Percentiles rank a stretch among this genome's conserved stretches.
phyloP scores from a whole-genome alignment of 2,888 invertebrate species.

The Apantesis nais region DNA sequence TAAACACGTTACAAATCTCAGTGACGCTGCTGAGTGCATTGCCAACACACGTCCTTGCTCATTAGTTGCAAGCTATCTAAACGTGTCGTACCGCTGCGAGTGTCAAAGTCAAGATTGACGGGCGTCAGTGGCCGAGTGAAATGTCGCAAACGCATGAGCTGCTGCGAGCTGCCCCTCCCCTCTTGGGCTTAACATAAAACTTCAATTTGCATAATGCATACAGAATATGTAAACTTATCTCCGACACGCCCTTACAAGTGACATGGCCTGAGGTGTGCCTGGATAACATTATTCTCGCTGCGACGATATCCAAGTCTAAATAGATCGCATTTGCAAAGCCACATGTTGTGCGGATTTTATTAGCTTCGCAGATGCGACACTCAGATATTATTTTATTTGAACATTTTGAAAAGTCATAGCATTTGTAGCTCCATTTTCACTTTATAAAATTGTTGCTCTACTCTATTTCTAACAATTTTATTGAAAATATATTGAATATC shows the following conservation, averaged over 20 bases:
- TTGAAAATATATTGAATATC: constrained; percentile 33
- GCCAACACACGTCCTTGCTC: constrained; percentile 35
- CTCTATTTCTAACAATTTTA: constrained; percentile 40
- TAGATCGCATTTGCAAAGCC: constrained; percentile 78
- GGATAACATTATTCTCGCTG: constrained; percentile 82
- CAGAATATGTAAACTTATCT: constrained; percentile 84
- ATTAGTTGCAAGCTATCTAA: constrained; percentile 49
- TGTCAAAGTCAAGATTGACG: constrained; percentile 58
- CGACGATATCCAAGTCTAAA: constrained; percentile 79
- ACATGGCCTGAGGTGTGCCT: constrained; percentile 80
- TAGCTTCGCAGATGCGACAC: constrained; percentile 52
- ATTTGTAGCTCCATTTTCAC: constrained; percentile 46
- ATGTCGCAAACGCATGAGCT: constrained; percentile 57
- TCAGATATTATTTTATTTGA: constrained; percentile 56
- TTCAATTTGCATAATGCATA: constrained; percentile 85
- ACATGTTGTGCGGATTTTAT: constrained; percentile 67
- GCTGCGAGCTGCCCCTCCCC: constrained; percentile 45
- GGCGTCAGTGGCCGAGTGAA: constrained; percentile 64
- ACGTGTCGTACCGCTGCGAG: constrained; percentile 42
- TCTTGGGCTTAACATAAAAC: constrained; percentile 80
- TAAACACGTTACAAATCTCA: constrained; percentile 27
- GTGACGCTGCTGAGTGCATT: constrained; percentile 17
- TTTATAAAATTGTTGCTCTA: constrained; percentile 31
- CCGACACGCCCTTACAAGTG: constrained; percentile 81
- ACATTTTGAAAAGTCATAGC: constrained; percentile 44